Evolutionary conservation across 2,797 vertebrate species (phyloP).

Genomic region (Pipistrellus kuhlii): DNA sequence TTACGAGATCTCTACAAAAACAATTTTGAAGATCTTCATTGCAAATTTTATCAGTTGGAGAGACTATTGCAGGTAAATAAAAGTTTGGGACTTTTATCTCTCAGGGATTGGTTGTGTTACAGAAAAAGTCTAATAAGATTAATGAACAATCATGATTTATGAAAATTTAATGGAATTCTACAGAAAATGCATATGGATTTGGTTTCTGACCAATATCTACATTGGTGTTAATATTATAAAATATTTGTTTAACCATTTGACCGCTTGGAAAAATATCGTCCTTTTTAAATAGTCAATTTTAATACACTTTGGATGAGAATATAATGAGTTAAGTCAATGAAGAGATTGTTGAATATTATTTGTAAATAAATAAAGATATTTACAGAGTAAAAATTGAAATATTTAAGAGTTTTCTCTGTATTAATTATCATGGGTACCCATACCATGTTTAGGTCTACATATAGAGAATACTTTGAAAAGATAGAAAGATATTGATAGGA

Average conservation of each 20-base stretch:
- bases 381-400: constrained; percentile 48
- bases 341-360: not conserved
- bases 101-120: not conserved
- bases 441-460: not conserved
- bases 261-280: constrained; percentile 1
- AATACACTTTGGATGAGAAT: not conserved
- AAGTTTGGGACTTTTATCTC: constrained; percentile 27
- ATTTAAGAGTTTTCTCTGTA: not conserved
- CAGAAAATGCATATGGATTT: constrained; percentile 38
- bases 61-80: constrained; percentile 94
- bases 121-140: constrained; percentile 20
- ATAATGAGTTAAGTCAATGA: not conserved
- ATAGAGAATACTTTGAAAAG: not conserved
- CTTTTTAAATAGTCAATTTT: constrained; percentile 41
- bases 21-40: constrained; percentile 99
- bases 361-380: constrained; percentile 36
- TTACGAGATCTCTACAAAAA: constrained; percentile 97
- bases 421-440: not conserved
- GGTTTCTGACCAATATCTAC: constrained; percentile 17
- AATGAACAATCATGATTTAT: not conserved
- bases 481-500: not conserved
- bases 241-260: constrained; percentile 8
- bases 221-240: constrained; percentile 23
- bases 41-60: constrained; percentile 99
- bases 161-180: constrained; percentile 14